A percentile compares a stretch with the other conserved stretches of the same genome.
Evolutionary conservation across 1,140 invertebrate species (phyloP).

Genomic region (Cydia pomonella): DNA sequence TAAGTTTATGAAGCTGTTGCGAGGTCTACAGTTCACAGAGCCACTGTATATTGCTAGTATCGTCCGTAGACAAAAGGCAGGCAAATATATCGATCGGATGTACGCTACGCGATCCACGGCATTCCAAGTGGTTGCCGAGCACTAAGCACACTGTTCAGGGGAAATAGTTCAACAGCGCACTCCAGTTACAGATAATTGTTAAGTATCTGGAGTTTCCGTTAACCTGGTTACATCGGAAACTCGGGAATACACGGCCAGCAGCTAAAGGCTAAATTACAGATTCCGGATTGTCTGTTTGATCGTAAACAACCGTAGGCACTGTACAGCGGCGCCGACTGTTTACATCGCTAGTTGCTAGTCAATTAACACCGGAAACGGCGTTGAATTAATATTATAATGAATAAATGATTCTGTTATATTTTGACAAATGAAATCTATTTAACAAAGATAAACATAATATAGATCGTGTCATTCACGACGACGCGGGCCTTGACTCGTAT

Average conservation of each 20-base stretch:
- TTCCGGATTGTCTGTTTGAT: neutral
- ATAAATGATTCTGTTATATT: too few species aligned
- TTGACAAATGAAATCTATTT: too few species aligned
- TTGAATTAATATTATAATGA: neutral
- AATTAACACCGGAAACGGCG: neutral
- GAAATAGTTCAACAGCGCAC: neutral
- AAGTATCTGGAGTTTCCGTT: neutral
- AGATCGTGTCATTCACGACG: too few species aligned
- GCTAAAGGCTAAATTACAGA: slow-evolving; percentile 6
- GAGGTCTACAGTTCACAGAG: too few species aligned
- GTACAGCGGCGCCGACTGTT: neutral
- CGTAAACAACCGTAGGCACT: neutral
- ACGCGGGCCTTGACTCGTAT: too few species aligned
- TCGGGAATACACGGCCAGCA: neutral
- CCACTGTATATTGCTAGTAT: neutral
- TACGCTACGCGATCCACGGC: neutral
- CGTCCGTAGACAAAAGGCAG: slow-evolving; percentile 8
- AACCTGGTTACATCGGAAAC: neutral
- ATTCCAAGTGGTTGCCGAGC: neutral
- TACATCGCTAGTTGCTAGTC: neutral
- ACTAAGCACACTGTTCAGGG: neutral
- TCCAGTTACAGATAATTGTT: too few species aligned
- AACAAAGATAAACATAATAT: too few species aligned
- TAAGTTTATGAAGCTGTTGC: too few species aligned
- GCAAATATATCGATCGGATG: slow-evolving; percentile 13